A percentile compares a stretch with the other conserved stretches of the same genome.
Evolutionary conservation across 2,113 vertebrate genomes (phyloP).

Genomic region (Oenanthe oenanthe): DNA sequence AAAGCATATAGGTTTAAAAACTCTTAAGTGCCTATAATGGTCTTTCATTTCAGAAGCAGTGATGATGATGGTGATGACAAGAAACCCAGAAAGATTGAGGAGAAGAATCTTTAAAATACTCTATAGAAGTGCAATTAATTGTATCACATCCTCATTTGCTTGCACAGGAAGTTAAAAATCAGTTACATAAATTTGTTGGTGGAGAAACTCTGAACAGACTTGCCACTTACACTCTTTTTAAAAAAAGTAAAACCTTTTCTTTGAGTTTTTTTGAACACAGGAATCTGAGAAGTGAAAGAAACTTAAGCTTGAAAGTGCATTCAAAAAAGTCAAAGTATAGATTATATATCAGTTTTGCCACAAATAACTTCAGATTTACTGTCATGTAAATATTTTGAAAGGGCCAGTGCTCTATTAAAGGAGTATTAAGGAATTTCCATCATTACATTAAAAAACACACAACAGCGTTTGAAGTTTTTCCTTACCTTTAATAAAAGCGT

Average conservation of each 20-base stretch:
- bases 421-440: background rate
- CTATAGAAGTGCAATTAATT: background rate
- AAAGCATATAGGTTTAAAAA: background rate
- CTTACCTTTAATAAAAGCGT: conserved; percentile 98
- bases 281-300: background rate
- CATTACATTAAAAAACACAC: background rate
- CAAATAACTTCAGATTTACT: background rate
- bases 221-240: background rate
- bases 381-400: background rate
- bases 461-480: background rate
- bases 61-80: background rate
- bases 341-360: background rate
- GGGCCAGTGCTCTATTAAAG: background rate
- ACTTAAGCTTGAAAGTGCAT: background rate
- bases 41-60: background rate
- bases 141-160: background rate
- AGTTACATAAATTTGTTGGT: background rate
- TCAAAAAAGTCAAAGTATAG: background rate
- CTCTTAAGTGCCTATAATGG: background rate
- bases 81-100: background rate
- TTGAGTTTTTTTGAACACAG: background rate
- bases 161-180: background rate
- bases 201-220: background rate
- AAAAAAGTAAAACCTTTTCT: background rate
- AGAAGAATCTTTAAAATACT: background rate